Conservation (phyloP, 1,140 invertebrate genomes). For the Bombus waltoni region DNA sequence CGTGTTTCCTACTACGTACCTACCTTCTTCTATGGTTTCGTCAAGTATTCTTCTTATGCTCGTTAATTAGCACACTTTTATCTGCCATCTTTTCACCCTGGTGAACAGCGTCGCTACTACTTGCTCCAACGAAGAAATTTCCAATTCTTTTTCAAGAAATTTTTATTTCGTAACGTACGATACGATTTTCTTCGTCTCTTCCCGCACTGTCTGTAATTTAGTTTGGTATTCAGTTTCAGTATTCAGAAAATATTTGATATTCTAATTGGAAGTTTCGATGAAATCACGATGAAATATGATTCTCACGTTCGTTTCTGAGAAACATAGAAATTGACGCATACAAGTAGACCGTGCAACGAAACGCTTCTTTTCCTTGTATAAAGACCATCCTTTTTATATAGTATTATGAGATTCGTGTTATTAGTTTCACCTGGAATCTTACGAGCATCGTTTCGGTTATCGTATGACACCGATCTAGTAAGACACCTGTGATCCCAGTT, state of each 20-base stretch:
- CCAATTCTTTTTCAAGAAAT: neutral
- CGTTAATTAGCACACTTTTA: slow-evolving; percentile 29
- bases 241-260: neutral
- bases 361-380: neutral
- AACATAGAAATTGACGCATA: neutral
- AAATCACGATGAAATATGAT: neutral
- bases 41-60: neutral
- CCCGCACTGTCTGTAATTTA: neutral
- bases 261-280: neutral
- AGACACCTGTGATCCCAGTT: neutral
- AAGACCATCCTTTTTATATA: neutral
- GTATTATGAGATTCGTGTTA: neutral
- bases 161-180: neutral
- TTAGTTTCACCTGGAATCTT: slow-evolving; percentile 11
- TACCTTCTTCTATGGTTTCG: neutral
- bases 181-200: neutral
- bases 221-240: neutral
- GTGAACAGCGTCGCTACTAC: neutral
- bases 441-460: slow-evolving; percentile 3
- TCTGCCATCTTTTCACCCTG: slow-evolving; percentile 10
- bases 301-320: neutral
- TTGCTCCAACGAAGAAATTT: slow-evolving; percentile 3
- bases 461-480: neutral
- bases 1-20: neutral
- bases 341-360: neutral